Evolutionary conservation across 2,888 invertebrate species (phyloP).

Genomic region (Pheosia tremula): DNA sequence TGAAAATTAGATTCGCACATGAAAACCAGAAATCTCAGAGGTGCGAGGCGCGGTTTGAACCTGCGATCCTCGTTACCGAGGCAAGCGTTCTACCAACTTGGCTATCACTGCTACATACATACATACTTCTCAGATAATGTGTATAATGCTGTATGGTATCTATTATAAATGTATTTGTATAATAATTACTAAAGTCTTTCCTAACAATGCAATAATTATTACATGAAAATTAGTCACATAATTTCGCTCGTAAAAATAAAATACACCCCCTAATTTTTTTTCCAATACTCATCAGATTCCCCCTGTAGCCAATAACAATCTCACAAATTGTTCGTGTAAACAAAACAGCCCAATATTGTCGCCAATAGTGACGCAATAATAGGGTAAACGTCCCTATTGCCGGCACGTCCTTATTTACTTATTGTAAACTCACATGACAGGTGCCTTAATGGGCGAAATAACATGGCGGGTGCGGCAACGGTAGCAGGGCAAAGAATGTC

Average conservation of each 20-base stretch:
- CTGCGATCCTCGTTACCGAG: no score
- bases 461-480: constrained; percentile 77
- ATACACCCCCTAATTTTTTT: constrained; percentile 17
- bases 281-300: constrained; percentile 26
- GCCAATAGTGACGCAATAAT: constrained; percentile 76
- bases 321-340: constrained; percentile 73
- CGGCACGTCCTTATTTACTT: constrained; percentile 79
- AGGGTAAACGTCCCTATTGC: constrained; percentile 66
- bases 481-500: constrained; percentile 50
- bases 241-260: neutral
- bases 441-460: constrained; percentile 81
- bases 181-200: no score
- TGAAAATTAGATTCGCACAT: no score
- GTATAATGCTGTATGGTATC: no score
- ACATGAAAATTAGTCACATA: neutral
- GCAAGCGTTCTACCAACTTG: no score
- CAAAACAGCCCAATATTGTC: constrained; percentile 65
- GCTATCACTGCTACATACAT: no score
- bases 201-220: no score
- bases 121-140: no score
- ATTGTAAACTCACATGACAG: constrained; percentile 85
- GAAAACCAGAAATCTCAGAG: no score
- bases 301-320: constrained; percentile 41
- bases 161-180: no score
- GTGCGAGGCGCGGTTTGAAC: no score